Conservation (phyloP, 2,888 invertebrate genomes). For the Oegoconia quadripuncta region DNA sequence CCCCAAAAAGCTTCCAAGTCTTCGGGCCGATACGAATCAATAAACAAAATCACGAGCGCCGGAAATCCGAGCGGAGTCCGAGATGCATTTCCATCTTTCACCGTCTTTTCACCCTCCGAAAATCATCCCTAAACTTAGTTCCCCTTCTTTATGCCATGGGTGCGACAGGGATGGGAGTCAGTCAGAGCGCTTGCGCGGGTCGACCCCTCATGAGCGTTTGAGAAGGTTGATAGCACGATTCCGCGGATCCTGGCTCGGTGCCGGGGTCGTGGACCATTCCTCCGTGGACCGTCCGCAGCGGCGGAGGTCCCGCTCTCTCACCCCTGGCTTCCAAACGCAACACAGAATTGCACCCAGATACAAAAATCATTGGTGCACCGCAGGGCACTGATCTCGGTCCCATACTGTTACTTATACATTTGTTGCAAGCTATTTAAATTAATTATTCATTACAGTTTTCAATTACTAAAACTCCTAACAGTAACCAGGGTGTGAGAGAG, state of each 20-base stretch:
- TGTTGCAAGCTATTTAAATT: slow-evolving; percentile 15
- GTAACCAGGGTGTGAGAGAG: slow-evolving; percentile 68
- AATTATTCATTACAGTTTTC: not conserved
- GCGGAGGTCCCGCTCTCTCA: slow-evolving; percentile 77
- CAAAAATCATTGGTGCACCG: slow-evolving; percentile 30
- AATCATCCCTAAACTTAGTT: slow-evolving; percentile 66
- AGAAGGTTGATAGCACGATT: slow-evolving; percentile 63
- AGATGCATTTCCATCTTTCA: slow-evolving; percentile 78
- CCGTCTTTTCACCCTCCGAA: slow-evolving; percentile 76
- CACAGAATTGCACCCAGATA: slow-evolving; percentile 34
- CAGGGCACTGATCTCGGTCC: slow-evolving; percentile 30
- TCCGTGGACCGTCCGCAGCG: slow-evolving; percentile 70
- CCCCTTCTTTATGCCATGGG: slow-evolving; percentile 40
- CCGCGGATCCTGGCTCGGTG: slow-evolving; percentile 66
- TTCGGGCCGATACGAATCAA: slow-evolving; percentile 67
- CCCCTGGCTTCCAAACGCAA: slow-evolving; percentile 42
- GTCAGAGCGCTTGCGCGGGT: slow-evolving; percentile 62
- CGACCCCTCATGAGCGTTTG: slow-evolving; percentile 68
- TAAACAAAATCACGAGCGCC: slow-evolving; percentile 76
- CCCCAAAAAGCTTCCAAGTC: slow-evolving; percentile 47
- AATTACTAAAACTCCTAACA: slow-evolving; percentile 12
- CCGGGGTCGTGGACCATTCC: slow-evolving; percentile 67
- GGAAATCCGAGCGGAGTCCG: slow-evolving; percentile 76
- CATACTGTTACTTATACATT: slow-evolving; percentile 2
- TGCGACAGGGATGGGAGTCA: slow-evolving; percentile 43